Percentiles rank a stretch among this genome's conserved stretches.
Conservation (phyloP, 1,140 invertebrate species). For the Drosophila sproati region DNA sequence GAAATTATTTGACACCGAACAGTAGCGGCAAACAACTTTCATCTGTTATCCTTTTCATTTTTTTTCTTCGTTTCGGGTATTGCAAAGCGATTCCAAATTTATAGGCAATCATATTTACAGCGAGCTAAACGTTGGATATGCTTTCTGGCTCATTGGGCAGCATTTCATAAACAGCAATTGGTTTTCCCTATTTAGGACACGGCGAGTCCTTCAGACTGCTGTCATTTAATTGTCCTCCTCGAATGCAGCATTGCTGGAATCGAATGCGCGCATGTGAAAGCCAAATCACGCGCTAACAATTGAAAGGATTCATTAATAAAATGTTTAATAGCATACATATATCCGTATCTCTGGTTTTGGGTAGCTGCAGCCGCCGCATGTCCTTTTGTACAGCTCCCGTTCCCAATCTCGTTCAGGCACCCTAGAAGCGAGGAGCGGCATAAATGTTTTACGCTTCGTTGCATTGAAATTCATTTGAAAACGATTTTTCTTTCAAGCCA, state of each 20-base stretch:
- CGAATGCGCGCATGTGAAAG: constrained; percentile 59
- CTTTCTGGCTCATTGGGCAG: constrained; percentile 72
- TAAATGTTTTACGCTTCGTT: constrained; percentile 83
- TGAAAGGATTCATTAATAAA: constrained; percentile 83
- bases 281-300: constrained; percentile 81
- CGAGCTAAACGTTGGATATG: constrained; percentile 39
- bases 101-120: constrained; percentile 77
- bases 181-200: constrained; percentile 29
- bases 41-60: constrained; percentile 55
- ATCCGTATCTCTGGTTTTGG: constrained; percentile 31
- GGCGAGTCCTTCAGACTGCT: constrained; percentile 32
- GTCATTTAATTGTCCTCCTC: constrained; percentile 71
- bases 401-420: constrained; percentile 22
- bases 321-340: constrained; percentile 79
- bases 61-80: background rate
- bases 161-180: constrained; percentile 66
- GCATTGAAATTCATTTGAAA: constrained; percentile 84
- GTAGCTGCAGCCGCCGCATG: constrained; percentile 70
- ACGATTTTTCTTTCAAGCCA: constrained; percentile 79
- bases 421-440: constrained; percentile 53
- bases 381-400: constrained; percentile 69
- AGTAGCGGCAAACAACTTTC: constrained; percentile 68
- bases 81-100: constrained; percentile 66
- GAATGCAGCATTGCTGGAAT: constrained; percentile 6
- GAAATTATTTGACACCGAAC: constrained; percentile 72